Conservation (phyloP, 2,797 vertebrate species). For the Sitta carolinensis region DNA sequence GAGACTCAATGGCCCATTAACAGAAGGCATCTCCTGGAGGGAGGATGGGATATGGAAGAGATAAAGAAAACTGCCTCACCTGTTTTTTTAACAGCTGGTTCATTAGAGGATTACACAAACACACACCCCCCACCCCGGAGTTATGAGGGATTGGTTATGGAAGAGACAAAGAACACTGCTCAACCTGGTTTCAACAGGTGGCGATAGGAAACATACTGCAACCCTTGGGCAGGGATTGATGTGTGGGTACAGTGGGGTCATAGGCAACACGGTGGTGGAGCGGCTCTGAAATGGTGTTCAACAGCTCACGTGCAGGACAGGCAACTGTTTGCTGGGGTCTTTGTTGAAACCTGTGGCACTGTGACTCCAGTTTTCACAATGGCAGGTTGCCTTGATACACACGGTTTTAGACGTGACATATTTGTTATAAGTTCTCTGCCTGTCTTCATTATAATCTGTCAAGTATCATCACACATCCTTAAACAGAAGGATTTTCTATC, state of each 20-base stretch:
- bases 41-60: neutral
- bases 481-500: neutral
- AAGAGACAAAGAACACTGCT: too few relatives aligned
- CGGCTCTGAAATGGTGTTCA: neutral
- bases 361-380: neutral
- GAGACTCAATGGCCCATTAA: neutral
- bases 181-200: neutral
- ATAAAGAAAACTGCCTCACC: neutral
- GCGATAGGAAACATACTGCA: too few relatives aligned
- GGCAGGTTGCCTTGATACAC: neutral
- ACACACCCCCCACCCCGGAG: too few relatives aligned
- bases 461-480: neutral
- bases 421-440: neutral
- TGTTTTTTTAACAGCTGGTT: too few relatives aligned
- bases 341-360: neutral
- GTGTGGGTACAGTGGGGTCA: fast-evolving
- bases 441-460: neutral
- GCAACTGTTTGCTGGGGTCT: neutral
- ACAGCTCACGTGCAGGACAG: neutral
- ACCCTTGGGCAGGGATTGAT: neutral
- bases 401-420: neutral
- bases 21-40: neutral
- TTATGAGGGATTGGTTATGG: too few relatives aligned
- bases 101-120: too few relatives aligned
- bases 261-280: fast-evolving